phyloP scores from a whole-genome alignment of 2,113 vertebrate species.

The Telmatochromis sp. region DNA sequence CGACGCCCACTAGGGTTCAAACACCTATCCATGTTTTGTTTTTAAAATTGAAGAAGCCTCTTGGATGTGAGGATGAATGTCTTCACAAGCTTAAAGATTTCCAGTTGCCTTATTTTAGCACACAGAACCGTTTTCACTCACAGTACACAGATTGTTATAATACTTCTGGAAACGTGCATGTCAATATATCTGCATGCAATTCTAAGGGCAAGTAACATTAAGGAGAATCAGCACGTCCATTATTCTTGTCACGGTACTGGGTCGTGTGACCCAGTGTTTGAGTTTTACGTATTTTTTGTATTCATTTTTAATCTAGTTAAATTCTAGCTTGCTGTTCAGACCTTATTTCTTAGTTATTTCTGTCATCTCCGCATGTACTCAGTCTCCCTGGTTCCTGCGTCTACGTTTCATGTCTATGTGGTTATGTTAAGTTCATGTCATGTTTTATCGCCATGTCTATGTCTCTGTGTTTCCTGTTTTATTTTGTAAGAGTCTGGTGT shows the following conservation, averaged over 20 bases:
- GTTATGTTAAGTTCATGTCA: too few relatives aligned
- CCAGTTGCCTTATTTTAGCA: background rate
- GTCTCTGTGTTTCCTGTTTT: too few relatives aligned
- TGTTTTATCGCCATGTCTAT: too few relatives aligned
- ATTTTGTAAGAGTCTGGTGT: too few relatives aligned
- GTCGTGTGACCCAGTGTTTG: too few relatives aligned
- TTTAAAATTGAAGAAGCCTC: background rate
- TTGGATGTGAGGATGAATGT: background rate
- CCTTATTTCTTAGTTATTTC: too few relatives aligned
- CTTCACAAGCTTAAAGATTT: background rate
- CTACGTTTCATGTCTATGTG: too few relatives aligned
- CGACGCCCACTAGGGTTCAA: background rate
- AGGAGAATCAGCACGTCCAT: background rate
- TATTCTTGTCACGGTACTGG: background rate
- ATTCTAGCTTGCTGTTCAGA: too few relatives aligned
- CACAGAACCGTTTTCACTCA: background rate
- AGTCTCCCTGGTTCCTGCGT: too few relatives aligned
- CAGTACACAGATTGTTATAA: background rate
- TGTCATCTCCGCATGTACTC: too few relatives aligned
- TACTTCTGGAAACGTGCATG: background rate
- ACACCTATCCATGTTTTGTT: background rate
- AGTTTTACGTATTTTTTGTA: too few relatives aligned
- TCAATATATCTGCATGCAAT: background rate
- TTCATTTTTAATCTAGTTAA: too few relatives aligned
- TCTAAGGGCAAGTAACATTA: background rate